Evolutionary conservation across 2,113 vertebrate species (phyloP).

Genomic region (Mirza zaza): DNA sequence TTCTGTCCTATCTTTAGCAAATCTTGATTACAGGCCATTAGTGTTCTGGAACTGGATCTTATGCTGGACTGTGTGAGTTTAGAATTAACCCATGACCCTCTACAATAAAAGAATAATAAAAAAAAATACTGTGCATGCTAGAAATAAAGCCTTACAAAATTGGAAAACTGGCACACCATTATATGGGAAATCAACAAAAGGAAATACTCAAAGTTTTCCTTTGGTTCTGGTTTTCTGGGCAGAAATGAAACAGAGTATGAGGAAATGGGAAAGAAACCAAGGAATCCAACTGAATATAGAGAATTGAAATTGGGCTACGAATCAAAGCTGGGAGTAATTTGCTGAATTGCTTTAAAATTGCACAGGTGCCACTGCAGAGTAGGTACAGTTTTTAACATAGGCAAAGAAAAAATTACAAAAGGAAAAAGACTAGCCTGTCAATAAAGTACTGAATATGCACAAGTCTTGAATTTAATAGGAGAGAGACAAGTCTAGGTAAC

Average conservation of each 20-base stretch:
- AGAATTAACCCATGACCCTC: not conserved
- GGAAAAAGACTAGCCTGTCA: not conserved
- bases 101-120: not conserved
- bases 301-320: not conserved
- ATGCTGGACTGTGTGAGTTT: not conserved
- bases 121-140: not conserved
- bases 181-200: not conserved
- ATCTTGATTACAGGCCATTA: not conserved
- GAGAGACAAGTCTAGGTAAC: not conserved
- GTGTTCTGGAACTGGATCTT: not conserved
- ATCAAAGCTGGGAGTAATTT: not conserved
- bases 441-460: not conserved
- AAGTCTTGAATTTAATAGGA: not conserved
- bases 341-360: not conserved
- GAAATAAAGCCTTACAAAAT: not conserved
- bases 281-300: not conserved
- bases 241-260: not conserved
- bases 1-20: not conserved
- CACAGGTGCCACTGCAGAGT: not conserved
- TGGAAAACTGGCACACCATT: not conserved
- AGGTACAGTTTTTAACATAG: not conserved
- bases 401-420: not conserved
- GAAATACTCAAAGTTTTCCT: not conserved
- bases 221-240: too few relatives aligned
- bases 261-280: not conserved